phyloP scores from a whole-genome alignment of 2,113 vertebrate species.

The Lanius ludovicianus region DNA sequence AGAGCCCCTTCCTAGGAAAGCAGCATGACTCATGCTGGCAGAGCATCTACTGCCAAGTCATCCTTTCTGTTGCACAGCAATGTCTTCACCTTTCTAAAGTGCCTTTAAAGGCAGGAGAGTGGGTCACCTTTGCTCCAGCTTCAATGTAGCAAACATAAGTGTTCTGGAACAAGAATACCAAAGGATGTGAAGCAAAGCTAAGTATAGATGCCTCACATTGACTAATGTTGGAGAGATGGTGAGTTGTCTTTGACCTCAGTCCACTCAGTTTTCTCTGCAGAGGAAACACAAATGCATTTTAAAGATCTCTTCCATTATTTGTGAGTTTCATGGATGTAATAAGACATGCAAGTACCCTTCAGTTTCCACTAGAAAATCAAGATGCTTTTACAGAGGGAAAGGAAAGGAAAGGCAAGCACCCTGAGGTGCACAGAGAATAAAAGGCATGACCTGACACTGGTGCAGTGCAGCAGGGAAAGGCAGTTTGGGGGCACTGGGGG shows the following conservation, averaged over 20 bases:
- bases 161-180: background rate
- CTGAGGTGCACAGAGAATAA: background rate
- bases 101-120: background rate
- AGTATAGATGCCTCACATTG: background rate
- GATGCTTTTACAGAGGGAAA: background rate
- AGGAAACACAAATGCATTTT: background rate
- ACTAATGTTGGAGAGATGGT: background rate
- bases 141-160: background rate
- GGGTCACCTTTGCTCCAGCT: background rate
- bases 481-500: background rate
- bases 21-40: background rate
- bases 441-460: background rate
- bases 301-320: background rate
- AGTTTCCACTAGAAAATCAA: background rate
- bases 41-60: background rate
- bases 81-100: background rate
- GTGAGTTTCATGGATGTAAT: background rate
- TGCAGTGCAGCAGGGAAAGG: background rate
- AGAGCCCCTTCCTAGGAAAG: background rate
- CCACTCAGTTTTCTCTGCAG: slow-evolving; percentile 5
- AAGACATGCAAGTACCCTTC: background rate
- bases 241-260: background rate
- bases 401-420: background rate
- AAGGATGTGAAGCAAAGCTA: background rate
- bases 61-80: background rate